These are phyloP conservation scores for Machaerirhynchus nigripectus DNA, from an alignment of 2,113 vertebrate genomes.

Conservation along the genomic window DNA sequence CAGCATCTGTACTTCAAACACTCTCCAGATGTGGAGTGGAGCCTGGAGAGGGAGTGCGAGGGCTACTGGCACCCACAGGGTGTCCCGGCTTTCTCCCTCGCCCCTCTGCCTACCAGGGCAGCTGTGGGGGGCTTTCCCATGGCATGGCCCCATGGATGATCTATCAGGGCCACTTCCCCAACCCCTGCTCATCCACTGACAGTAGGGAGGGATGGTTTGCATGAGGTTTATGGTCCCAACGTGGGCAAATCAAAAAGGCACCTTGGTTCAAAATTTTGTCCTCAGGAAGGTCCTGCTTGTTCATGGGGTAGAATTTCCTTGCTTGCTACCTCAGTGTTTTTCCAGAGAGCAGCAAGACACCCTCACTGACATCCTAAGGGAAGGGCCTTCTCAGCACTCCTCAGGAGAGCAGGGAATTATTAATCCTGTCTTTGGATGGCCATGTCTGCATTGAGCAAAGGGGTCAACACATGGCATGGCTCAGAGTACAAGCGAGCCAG, in stretches of 20 bases:
- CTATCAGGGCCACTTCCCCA: fast-evolving
- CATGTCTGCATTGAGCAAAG: background rate
- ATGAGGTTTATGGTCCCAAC: background rate
- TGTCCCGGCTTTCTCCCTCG: fast-evolving
- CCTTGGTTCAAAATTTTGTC: background rate
- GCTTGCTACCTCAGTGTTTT: fast-evolving
- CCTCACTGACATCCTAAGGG: background rate
- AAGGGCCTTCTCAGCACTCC: background rate
- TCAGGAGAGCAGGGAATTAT: background rate
- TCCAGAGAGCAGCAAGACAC: background rate
- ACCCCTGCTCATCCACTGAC: background rate
- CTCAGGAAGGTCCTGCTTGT: background rate
- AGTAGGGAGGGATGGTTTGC: background rate
- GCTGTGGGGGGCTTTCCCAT: background rate
- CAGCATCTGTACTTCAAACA: fast-evolving
- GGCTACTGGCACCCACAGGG: background rate
- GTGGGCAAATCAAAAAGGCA: fast-evolving
- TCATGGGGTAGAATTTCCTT: background rate
- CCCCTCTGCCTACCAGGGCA: background rate
- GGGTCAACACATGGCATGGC: fast-evolving
- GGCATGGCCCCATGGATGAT: background rate
- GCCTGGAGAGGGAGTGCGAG: background rate
- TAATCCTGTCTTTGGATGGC: background rate
- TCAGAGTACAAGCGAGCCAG: background rate
- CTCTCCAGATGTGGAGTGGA: background rate